phyloP scores from a whole-genome alignment of 2,888 invertebrate species.

The Eupithecia centaureata region DNA sequence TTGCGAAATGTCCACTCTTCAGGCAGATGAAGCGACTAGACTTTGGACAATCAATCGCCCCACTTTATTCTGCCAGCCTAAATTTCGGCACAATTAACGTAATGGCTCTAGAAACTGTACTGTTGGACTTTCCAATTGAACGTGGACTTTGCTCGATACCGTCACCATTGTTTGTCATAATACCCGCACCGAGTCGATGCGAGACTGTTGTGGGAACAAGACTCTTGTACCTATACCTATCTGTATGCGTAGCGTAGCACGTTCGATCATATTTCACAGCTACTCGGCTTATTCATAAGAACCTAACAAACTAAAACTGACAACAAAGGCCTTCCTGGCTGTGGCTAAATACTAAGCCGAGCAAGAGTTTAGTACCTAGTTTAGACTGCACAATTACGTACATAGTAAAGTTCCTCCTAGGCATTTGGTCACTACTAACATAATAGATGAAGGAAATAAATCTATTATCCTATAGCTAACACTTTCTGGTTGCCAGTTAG shows the following conservation, averaged over 20 bases:
- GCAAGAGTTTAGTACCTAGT: too few relatives aligned
- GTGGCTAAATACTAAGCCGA: too few relatives aligned
- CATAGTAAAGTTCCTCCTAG: background rate
- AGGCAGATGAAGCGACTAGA: slow-evolving; percentile 14
- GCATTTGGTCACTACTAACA: background rate
- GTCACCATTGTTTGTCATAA: slow-evolving; percentile 65
- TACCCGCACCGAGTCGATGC: slow-evolving; percentile 45
- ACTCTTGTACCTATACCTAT: background rate
- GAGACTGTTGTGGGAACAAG: slow-evolving; percentile 23
- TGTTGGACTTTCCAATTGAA: slow-evolving; percentile 70
- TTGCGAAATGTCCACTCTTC: slow-evolving; percentile 25
- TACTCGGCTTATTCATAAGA: background rate
- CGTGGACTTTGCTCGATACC: slow-evolving; percentile 66
- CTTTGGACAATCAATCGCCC: slow-evolving; percentile 30
- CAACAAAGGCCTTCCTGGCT: background rate
- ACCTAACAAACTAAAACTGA: background rate
- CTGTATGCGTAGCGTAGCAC: slow-evolving; percentile 7
- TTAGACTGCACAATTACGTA: too few relatives aligned
- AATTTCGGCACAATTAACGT: slow-evolving; percentile 39
- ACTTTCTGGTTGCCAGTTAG: background rate
- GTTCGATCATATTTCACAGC: background rate
- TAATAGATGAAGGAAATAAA: background rate
- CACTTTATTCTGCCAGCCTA: slow-evolving; percentile 16
- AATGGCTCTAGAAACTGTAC: slow-evolving; percentile 46
- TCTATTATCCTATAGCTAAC: background rate